Evolutionary conservation across 2,113 vertebrate genomes (phyloP), one percentile per base, ranked within the genome.

Genomic region (Chlorocebus sabaeus): DNA sequence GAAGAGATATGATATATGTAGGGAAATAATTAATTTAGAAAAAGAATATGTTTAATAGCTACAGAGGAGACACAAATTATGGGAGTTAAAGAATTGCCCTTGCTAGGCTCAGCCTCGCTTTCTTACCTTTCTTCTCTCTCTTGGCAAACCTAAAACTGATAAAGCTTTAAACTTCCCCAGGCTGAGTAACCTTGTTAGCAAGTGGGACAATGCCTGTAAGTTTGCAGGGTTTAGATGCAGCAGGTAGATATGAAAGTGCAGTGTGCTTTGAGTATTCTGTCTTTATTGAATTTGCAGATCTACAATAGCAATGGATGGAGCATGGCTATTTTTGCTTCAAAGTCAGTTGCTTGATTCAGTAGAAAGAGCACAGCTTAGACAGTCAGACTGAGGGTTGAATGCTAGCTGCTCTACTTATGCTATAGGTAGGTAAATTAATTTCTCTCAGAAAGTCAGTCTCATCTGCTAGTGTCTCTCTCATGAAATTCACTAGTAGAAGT

Each of bases 181-280:
- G 17, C 38, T 84, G n/a, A 94, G 61, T 32, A 92, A 92, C 61
- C 68, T 89, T 95, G 97, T 88, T 68, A 45, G 76, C 18, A 50
- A 81, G 48, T 48, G 55, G 61, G 59, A 52, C 87, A 87, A 96
- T 5, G 38, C 72, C 48, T 82, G 32, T 84, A 88, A 52, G 22
- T 95, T 45, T 72, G 84, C 81, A 95, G 81, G 89, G 94, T 96
- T 97, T 88, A 92, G 96, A 95, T 81, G 70, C 57, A 92, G 84
- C 83, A 90, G 79, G 55, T 88, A 92, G 97, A 87, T 92, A 95
- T 11, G 73, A 38, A 96, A 84, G 92, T 70, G 22, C 6, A 27
- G 30, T 38, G 10, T 6, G 5, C 80, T 90, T 11, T 73, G 67
- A 85, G 83, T 40, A 76, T 96, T 89, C 73, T 81, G 40, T 73